Conservation (phyloP, 2,113 vertebrate species). For the Petromus typicus region DNA sequence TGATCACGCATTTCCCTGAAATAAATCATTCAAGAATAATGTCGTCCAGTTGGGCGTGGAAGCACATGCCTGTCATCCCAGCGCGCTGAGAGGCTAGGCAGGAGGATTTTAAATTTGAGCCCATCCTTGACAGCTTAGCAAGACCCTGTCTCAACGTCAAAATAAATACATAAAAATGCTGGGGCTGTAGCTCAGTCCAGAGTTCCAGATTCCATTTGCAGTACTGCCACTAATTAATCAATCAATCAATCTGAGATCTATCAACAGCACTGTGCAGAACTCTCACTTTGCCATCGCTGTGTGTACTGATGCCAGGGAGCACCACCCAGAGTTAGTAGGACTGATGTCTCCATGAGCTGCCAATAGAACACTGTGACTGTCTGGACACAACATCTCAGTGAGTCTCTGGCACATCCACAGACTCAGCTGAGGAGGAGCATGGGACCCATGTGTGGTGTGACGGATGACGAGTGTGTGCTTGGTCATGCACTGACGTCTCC, state of each 20-base stretch:
- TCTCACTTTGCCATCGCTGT: accelerated
- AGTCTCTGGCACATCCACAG: neutral
- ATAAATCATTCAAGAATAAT: neutral
- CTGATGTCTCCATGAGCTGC: neutral
- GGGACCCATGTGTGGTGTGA: neutral
- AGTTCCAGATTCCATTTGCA: no score
- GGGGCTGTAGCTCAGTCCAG: no score
- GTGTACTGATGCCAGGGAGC: accelerated
- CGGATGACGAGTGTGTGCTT: no score
- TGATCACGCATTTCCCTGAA: neutral
- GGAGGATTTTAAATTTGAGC: neutral
- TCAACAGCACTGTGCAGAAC: no score
- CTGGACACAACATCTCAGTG: neutral
- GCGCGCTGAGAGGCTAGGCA: neutral
- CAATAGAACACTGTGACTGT: neutral
- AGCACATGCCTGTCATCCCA: neutral
- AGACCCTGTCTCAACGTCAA: neutral
- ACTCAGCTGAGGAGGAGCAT: neutral
- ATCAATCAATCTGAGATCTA: neutral
- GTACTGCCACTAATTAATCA: no score
- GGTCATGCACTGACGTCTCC: neutral
- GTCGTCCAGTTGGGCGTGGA: neutral
- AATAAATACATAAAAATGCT: neutral
- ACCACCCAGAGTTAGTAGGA: neutral
- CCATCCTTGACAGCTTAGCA: neutral